Conservation (phyloP, 2,113 vertebrate species). For the Menura novaehollandiae region DNA sequence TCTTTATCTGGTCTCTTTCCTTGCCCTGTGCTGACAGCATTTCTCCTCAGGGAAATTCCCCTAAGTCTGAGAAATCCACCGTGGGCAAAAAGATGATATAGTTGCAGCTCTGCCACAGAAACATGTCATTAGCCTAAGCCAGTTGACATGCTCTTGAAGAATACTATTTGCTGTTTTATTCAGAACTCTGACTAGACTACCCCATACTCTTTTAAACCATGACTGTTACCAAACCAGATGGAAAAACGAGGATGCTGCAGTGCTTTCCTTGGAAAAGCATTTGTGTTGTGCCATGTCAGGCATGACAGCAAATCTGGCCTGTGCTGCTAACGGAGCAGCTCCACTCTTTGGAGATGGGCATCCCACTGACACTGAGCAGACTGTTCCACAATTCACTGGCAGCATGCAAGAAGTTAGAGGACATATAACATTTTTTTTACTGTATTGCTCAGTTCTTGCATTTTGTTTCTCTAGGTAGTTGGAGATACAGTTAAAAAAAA, state of each 20-base stretch:
- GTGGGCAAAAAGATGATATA: background rate
- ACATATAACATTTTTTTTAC: background rate
- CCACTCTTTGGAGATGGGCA: background rate
- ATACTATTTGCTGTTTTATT: background rate
- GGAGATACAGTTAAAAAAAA: background rate
- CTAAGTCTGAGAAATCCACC: background rate
- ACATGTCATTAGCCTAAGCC: background rate
- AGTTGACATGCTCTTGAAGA: background rate
- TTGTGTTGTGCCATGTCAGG: background rate
- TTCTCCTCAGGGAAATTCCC: background rate
- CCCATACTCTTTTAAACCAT: background rate
- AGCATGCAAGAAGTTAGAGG: background rate
- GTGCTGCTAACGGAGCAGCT: background rate
- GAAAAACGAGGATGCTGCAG: background rate
- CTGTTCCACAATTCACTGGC: background rate
- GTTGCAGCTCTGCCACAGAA: background rate
- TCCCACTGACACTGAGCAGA: background rate
- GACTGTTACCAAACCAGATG: background rate
- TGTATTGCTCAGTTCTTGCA: background rate
- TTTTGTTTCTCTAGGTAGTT: background rate
- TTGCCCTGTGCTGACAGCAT: background rate
- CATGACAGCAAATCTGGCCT: background rate
- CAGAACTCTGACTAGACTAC: background rate
- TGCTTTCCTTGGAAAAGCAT: background rate
- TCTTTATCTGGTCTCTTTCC: background rate